phyloP scores from a whole-genome alignment of 2,888 invertebrate species.

The Leucania comma region DNA sequence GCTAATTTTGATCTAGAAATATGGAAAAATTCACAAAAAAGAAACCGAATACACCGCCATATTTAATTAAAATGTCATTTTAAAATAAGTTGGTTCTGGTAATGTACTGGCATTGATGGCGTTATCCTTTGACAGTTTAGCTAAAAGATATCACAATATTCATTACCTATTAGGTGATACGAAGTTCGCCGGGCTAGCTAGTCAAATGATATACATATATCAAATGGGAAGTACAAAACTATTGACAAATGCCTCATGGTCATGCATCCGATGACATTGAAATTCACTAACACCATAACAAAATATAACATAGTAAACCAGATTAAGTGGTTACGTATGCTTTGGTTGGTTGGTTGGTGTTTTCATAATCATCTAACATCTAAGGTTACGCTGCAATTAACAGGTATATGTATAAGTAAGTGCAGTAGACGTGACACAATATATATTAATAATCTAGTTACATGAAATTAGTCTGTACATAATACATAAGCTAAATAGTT shows the following conservation, averaged over 20 bases:
- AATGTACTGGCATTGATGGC: too few species aligned
- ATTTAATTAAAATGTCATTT: too few species aligned
- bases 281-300: conserved; percentile 10
- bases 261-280: conserved; percentile 5
- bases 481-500: background rate
- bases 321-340: conserved; percentile 1
- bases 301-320: conserved; percentile 10
- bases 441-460: conserved; percentile 17
- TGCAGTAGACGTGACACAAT: conserved; percentile 26
- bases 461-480: conserved; percentile 16
- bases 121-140: too few species aligned
- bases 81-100: too few species aligned
- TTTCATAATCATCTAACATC: conserved; percentile 11
- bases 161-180: too few species aligned
- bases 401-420: conserved; percentile 1
- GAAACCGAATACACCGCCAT: too few species aligned
- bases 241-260: background rate
- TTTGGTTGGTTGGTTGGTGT: too few species aligned
- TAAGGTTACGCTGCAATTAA: conserved; percentile 23
- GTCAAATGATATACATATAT: background rate
- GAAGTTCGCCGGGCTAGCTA: too few species aligned
- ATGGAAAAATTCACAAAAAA: too few species aligned
- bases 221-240: background rate
- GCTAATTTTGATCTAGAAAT: too few species aligned
- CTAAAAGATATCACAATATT: too few species aligned